phyloP scores from a whole-genome alignment of 1,140 invertebrate species.

The Danaus melanippus region DNA sequence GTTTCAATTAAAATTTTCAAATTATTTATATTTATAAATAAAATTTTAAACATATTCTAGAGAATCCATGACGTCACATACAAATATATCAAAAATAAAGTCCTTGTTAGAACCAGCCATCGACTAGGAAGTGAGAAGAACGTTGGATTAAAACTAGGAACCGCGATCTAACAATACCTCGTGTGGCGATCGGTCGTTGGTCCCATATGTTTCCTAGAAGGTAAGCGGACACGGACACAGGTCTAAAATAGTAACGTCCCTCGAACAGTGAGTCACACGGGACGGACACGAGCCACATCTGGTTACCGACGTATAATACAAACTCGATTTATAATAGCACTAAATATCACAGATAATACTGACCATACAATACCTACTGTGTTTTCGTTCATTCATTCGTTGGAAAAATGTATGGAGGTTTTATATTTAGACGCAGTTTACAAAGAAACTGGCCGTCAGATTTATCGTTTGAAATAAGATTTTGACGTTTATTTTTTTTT shows the following conservation, averaged over 20 bases:
- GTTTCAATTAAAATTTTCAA: too few species aligned
- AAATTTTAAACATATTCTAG: too few species aligned
- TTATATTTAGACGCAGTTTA: too few species aligned
- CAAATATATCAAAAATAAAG: too few species aligned
- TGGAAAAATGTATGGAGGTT: too few species aligned
- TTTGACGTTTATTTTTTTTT: too few species aligned
- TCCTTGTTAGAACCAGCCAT: too few species aligned
- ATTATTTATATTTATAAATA: too few species aligned
- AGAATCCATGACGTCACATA: too few species aligned
- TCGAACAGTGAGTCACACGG: constrained; percentile 60
- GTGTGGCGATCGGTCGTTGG: constrained; percentile 64
- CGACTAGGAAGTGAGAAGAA: too few species aligned
- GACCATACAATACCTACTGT: not conserved
- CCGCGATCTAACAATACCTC: constrained; percentile 64
- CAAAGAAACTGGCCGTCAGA: too few species aligned
- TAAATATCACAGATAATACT: constrained; percentile 12
- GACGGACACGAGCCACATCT: constrained; percentile 60
- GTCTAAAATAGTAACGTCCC: constrained; percentile 64
- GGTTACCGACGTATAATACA: constrained; percentile 32
- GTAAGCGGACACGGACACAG: constrained; percentile 68
- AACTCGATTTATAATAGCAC: constrained; percentile 41
- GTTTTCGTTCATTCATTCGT: constrained; percentile 4
- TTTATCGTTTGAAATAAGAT: too few species aligned
- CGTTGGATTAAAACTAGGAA: constrained; percentile 41
- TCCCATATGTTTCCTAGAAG: constrained; percentile 65